phyloP scores from a whole-genome alignment of 2,888 invertebrate genomes.

The Meghimatium bilineatum region DNA sequence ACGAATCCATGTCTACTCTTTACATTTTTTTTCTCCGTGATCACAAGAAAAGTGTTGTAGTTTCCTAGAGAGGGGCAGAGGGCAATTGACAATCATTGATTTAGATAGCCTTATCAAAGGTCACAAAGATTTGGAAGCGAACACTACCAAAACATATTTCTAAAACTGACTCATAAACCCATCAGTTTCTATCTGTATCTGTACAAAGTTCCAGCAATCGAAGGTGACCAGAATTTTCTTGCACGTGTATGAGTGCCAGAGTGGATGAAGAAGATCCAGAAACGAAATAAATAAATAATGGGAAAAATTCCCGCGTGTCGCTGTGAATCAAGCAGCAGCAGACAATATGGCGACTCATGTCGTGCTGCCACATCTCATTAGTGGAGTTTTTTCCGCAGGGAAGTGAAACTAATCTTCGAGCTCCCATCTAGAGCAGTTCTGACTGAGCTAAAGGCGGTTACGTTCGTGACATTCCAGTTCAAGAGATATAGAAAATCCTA shows the following conservation, averaged over 20 bases:
- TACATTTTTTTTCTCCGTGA: too few species aligned
- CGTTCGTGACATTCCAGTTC: slow-evolving; percentile 4
- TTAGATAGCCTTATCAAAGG: too few species aligned
- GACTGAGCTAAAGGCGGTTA: not conserved
- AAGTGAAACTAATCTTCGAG: slow-evolving; percentile 7
- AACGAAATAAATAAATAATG: slow-evolving; percentile 23
- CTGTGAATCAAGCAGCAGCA: slow-evolving; percentile 33
- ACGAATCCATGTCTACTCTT: too few species aligned
- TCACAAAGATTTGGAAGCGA: not conserved
- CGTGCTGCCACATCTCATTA: slow-evolving; percentile 37
- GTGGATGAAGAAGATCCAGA: not conserved
- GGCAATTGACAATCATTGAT: too few species aligned
- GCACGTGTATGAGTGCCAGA: not conserved
- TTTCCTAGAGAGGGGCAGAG: too few species aligned
- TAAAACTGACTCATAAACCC: not conserved
- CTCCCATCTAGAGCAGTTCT: not conserved
- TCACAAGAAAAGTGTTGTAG: too few species aligned
- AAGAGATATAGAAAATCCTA: not conserved
- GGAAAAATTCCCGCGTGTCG: slow-evolving; percentile 26
- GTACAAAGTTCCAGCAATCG: not conserved
- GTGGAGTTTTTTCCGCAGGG: slow-evolving; percentile 1
- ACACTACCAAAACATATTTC: not conserved
- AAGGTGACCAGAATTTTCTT: not conserved
- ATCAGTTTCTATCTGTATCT: not conserved
- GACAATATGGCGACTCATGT: slow-evolving; percentile 46